Base-by-base conservation (phyloP, 2,888 invertebrate species). In the Anorthoa munda region DNA sequence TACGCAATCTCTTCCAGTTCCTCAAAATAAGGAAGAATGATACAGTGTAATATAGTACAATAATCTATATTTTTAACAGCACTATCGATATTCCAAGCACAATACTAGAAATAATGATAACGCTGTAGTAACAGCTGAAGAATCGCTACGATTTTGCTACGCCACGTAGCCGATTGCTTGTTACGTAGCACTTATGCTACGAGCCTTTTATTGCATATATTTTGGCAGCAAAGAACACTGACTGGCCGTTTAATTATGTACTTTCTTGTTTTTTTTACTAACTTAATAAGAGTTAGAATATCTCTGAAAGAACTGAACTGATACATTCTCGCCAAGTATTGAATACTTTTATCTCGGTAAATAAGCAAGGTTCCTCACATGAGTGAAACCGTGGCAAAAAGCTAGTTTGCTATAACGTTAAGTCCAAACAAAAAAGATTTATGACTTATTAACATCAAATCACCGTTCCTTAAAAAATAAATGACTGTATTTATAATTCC, bases 41-140 rank as follows among this genome's bases (percentile, higher is more conserved):
- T 58, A 51, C 12, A 21, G 58, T 21, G 0, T 0, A 51, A 45
- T 2, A 13, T 13, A 66, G 15, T 18, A 45, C 13, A 39, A 39
- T 46, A 53, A 39, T 65, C 39, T 48, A 11, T 60, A 39, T 60
- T 59, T 59, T 50, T 71, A 64, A 77, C 55, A 81, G 17, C 13
- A 23, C 26, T 66, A 26, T 76, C 23, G 64, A 66, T 55, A 78
- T 23, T 67, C 21, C 21, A 45, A 72, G 65, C 7, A 50, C 45
- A 60, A 69, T 83, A 55, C 64, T 75, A 15, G 45, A 68, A 66
- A 50, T 18, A 61, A 66, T 59, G 65, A 68, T 56, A 84, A 48
- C 59, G 39, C 48, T 59, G 66, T 76, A 83, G 81, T 66, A 82
- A 81, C 84, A 84, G 70, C 71, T 84, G 84, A 51, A 50, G 63